Percentiles rank a stretch among this genome's conserved stretches.
phyloP scores from a whole-genome alignment of 2,797 vertebrate species.

The Psittacula echo region DNA sequence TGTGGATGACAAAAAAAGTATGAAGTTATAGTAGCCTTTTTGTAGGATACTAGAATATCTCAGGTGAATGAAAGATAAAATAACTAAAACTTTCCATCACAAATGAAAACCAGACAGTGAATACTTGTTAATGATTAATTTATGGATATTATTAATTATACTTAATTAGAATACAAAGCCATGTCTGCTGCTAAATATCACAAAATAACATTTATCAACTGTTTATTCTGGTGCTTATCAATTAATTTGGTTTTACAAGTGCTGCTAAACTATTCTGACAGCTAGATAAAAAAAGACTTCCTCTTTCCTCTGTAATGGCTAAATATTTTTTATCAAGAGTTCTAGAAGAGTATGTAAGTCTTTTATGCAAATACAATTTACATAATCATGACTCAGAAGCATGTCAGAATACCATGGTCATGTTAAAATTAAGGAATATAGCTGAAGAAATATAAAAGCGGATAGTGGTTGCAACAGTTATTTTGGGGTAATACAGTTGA shows the following conservation, averaged over 20 bases:
- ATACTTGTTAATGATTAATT: background rate
- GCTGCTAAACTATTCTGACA: background rate
- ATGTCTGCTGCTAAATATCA: background rate
- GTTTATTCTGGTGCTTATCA: background rate
- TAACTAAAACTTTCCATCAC: background rate
- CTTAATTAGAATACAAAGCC: background rate
- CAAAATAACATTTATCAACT: background rate
- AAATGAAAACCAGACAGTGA: background rate
- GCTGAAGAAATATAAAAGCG: background rate
- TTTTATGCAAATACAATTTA: background rate
- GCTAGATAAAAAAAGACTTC: background rate
- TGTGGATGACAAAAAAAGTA: constrained; percentile 32
- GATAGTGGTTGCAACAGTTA: background rate
- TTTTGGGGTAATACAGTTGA: background rate
- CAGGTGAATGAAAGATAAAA: background rate
- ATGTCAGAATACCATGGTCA: background rate
- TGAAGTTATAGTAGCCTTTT: constrained; percentile 21
- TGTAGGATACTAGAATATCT: background rate
- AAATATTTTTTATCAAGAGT: background rate
- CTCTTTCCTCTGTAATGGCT: background rate
- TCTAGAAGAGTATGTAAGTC: background rate
- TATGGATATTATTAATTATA: constrained; percentile 3
- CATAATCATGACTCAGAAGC: background rate
- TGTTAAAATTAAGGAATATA: background rate
- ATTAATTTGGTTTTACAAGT: background rate